These are phyloP conservation scores for Nycticryphes semicollaris DNA, from an alignment of 2,113 vertebrate species.

Conservation along the genomic window DNA sequence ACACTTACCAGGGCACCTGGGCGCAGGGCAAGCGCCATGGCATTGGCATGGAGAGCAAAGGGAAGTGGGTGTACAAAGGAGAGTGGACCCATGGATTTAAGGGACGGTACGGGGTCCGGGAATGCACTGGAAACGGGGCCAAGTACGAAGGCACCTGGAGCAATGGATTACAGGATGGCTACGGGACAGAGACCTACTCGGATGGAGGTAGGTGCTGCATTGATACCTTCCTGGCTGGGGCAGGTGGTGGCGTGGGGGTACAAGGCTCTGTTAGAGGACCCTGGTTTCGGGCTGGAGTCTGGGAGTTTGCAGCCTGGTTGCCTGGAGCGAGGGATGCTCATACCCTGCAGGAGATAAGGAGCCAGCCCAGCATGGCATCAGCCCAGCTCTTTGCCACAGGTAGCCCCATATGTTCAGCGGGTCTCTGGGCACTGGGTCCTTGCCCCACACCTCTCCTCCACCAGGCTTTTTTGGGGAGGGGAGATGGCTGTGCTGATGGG, in stretches of 20 bases:
- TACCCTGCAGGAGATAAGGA: neutral
- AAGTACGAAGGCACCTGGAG: conserved; percentile 99
- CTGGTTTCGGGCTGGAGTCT: neutral
- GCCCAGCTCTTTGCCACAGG: conserved; percentile 58
- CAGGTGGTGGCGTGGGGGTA: neutral
- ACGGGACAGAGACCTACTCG: conserved; percentile 97
- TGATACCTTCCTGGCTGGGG: neutral
- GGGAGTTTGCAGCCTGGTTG: neutral
- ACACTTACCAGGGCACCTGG: conserved; percentile 99
- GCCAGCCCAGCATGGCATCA: neutral
- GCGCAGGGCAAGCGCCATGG: conserved; percentile 98
- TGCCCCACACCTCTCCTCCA: fast-evolving
- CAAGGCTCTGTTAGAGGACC: fast-evolving
- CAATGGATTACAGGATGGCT: conserved; percentile 98
- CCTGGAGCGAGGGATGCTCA: neutral
- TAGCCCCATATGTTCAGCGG: conserved; percentile 31
- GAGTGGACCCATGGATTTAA: conserved; percentile 99
- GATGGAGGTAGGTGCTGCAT: conserved; percentile 89
- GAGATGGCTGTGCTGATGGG: neutral
- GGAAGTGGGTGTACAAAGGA: conserved; percentile 98
- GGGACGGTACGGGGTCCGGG: conserved; percentile 95
- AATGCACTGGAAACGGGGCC: conserved; percentile 92
- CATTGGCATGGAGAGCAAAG: conserved; percentile 96
- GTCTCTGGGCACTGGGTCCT: neutral
- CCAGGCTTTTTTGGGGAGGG: neutral